Percentiles rank a stretch among this genome's conserved stretches.
Conservation (phyloP, 2,113 vertebrate genomes). For the Maccullochella peelii region DNA sequence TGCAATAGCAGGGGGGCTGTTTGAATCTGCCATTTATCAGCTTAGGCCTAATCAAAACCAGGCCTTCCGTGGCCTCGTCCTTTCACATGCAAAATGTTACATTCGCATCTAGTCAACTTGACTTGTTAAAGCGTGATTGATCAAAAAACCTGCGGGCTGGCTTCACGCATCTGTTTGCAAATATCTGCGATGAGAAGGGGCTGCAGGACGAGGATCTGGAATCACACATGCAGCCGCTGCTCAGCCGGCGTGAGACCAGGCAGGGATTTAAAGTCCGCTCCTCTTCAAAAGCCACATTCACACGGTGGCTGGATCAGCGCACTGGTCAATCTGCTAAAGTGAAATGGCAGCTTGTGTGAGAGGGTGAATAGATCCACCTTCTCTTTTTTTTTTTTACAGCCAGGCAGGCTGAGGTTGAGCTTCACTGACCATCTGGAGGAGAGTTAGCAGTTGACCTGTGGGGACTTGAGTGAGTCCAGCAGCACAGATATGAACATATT, state of each 20-base stretch:
- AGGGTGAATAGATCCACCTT: constrained; percentile 51
- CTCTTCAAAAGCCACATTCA: constrained; percentile 47
- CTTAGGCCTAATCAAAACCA: constrained; percentile 85
- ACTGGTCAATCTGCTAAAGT: constrained; percentile 56
- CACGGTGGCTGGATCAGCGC: constrained; percentile 54
- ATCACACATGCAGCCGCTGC: constrained; percentile 17
- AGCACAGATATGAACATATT: not conserved
- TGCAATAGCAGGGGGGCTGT: constrained; percentile 76
- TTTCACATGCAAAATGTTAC: constrained; percentile 86
- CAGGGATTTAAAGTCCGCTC: constrained; percentile 56
- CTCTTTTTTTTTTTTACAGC: constrained; percentile 5
- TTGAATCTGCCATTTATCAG: constrained; percentile 87
- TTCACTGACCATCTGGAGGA: constrained; percentile 63
- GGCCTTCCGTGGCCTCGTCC: constrained; percentile 72
- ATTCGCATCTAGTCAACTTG: constrained; percentile 87
- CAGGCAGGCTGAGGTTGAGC: constrained; percentile 15
- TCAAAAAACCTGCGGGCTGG: constrained; percentile 78
- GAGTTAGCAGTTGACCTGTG: constrained; percentile 20
- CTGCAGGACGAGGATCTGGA: constrained; percentile 39
- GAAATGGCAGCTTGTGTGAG: constrained; percentile 48
- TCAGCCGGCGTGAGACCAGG: constrained; percentile 18
- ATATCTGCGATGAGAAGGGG: constrained; percentile 65
- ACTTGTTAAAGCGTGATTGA: constrained; percentile 89
- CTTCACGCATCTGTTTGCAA: constrained; percentile 88
- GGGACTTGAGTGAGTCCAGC: constrained; percentile 1